Base-by-base conservation (phyloP, 2,888 invertebrate species). In the Melinaea menophilus region DNA sequence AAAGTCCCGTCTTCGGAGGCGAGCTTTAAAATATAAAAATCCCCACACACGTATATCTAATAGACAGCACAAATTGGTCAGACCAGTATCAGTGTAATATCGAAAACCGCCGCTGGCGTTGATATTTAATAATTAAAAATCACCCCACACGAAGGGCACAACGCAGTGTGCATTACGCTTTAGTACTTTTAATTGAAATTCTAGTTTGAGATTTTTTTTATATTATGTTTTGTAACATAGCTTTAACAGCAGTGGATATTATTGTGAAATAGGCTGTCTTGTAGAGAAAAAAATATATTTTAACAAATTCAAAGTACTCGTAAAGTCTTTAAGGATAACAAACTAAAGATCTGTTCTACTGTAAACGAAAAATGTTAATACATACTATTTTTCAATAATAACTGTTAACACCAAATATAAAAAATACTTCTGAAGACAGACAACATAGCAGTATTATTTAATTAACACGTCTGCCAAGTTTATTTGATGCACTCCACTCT, bases 121-220 rank as follows among this genome's bases (percentile, higher is more conserved):
- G 85, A 88, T 81, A 86, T 85, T 88, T 88, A 88, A 89, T 89
- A 88, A 90, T 89, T 88, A 88, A 90, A 90, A 90, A 88, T 86
- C 88, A 85, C 89, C 89, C 88, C 85, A 80, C 75, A 72, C 74
- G 74, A 75, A 81, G 84, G 83, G 80, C 51, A 51, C 41, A 75
- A 76, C 78, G 77, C 75, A 82, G 80, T 80, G 85, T 80, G 84
- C 82, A 86, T 87, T 84, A 86, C 79, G 77, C 80, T 84, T 84
- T 88, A 88, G 86, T 84, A 87, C 83, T 88, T 88, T 90, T 88
- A 88, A 73, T 73, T 73, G 71, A 71, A 69, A 72, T 67, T 62
- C 61, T 65, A 64, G 61, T 57, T 64, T 47, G 61, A 62, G 64
- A 58, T 56, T 62, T 61, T 64, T 58, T 64, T 66, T 5, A 57